These are phyloP conservation scores for Schrankia costaestrigalis DNA, from an alignment of 2,888 invertebrate genomes.

Conservation along the genomic window DNA sequence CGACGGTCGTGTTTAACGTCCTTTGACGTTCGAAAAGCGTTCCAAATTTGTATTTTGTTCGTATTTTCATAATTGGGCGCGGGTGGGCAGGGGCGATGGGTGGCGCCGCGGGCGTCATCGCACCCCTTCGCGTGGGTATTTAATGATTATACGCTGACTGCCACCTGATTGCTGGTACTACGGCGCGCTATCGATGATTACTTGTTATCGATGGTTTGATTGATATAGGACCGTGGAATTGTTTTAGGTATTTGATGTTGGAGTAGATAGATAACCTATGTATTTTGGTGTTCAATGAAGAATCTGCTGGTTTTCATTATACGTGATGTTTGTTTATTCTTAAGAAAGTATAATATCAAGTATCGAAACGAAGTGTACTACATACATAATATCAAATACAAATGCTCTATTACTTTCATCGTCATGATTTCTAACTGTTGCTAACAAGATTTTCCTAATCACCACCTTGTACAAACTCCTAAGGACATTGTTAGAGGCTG, in stretches of 20 bases:
- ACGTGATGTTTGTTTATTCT: too few relatives aligned
- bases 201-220: constrained; percentile 53
- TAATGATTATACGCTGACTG: constrained; percentile 81
- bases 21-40: constrained; percentile 55
- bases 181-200: constrained; percentile 57
- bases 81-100: constrained; percentile 48
- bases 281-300: not conserved
- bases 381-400: too few relatives aligned
- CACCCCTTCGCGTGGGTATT: constrained; percentile 76
- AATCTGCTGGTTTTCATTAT: not conserved
- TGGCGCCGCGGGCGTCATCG: constrained; percentile 72
- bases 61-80: constrained; percentile 80
- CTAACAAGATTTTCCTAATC: too few relatives aligned
- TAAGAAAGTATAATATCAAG: too few relatives aligned
- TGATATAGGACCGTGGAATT: constrained; percentile 9
- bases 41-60: constrained; percentile 77
- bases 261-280: constrained; percentile 10
- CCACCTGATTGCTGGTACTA: constrained; percentile 73
- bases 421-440: too few relatives aligned
- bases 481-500: too few relatives aligned
- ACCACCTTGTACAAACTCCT: too few relatives aligned
- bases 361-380: too few relatives aligned
- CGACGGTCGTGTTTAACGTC: constrained; percentile 41
- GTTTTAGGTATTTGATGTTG: constrained; percentile 18
- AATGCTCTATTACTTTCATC: too few relatives aligned